A percentile compares a stretch with the other conserved stretches of the same genome.
Conservation (phyloP, 2,797 vertebrate species). For the Erithacus rubecula region DNA sequence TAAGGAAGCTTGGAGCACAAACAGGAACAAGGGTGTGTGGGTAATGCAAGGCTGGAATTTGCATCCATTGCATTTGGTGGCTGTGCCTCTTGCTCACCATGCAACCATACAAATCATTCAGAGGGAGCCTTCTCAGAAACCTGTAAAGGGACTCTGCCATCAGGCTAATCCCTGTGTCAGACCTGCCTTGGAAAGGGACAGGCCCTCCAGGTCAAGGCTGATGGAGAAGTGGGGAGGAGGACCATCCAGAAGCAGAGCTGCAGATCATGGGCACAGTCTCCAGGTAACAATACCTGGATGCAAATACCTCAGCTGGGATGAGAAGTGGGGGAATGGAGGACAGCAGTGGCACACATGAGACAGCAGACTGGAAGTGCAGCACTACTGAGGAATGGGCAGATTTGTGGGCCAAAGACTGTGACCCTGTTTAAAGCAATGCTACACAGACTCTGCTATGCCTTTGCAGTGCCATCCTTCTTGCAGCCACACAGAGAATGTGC, state of each 20-base stretch:
- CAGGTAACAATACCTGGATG: fast-evolving
- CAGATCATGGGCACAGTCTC: neutral
- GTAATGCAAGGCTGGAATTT: neutral
- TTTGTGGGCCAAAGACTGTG: neutral
- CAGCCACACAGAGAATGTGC: neutral
- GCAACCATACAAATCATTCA: neutral
- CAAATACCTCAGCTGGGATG: neutral
- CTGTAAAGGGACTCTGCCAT: neutral
- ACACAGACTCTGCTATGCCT: neutral
- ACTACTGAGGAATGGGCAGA: neutral
- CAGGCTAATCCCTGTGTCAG: neutral
- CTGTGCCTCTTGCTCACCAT: neutral
- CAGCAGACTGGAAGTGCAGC: neutral
- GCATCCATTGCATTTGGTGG: fast-evolving
- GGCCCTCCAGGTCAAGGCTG: neutral
- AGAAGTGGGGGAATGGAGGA: neutral
- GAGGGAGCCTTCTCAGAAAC: neutral
- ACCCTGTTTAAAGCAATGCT: fast-evolving
- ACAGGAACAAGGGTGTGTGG: neutral
- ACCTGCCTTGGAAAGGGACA: neutral
- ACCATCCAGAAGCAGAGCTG: fast-evolving
- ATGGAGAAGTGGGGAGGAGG: neutral
- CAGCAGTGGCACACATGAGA: neutral
- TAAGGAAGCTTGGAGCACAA: neutral
- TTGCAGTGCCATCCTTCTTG: neutral